These are phyloP conservation scores for Cardiocondyla obscurior DNA, from an alignment of 1,140 invertebrate genomes.

Conservation along the genomic window DNA sequence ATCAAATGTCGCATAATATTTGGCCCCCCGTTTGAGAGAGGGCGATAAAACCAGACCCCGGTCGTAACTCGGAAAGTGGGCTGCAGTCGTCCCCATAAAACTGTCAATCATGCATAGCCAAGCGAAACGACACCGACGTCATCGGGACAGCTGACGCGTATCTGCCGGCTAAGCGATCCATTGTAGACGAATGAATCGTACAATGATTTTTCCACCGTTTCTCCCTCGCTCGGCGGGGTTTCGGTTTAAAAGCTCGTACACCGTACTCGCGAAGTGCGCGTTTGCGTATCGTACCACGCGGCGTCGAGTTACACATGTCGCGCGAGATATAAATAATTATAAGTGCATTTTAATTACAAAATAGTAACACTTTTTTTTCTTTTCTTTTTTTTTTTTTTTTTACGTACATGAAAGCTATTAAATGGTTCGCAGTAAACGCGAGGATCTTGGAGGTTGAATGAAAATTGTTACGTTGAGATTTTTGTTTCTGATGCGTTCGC, in stretches of 20 bases:
- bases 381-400: conserved; percentile 26
- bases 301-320: neutral
- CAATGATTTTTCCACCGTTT: conserved; percentile 64
- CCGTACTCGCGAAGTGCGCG: neutral
- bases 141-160: conserved; percentile 77
- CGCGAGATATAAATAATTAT: neutral
- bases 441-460: conserved; percentile 66
- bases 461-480: conserved; percentile 68
- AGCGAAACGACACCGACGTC: conserved; percentile 64
- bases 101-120: conserved; percentile 78
- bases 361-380: too few relatives aligned
- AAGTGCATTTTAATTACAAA: neutral
- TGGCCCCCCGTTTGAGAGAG: conserved; percentile 4
- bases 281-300: neutral
- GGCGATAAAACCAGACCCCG: conserved; percentile 50
- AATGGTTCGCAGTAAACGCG: neutral
- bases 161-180: conserved; percentile 77
- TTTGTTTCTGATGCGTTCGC: conserved; percentile 2
- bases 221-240: neutral
- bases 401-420: neutral
- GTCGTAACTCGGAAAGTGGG: conserved; percentile 76
- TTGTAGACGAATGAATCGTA: conserved; percentile 72
- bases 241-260: conserved; percentile 37
- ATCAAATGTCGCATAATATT: conserved; percentile 57
- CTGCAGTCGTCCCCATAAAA: conserved; percentile 75